phyloP scores from a whole-genome alignment of 2,113 vertebrate genomes.

The Xenus cinereus region DNA sequence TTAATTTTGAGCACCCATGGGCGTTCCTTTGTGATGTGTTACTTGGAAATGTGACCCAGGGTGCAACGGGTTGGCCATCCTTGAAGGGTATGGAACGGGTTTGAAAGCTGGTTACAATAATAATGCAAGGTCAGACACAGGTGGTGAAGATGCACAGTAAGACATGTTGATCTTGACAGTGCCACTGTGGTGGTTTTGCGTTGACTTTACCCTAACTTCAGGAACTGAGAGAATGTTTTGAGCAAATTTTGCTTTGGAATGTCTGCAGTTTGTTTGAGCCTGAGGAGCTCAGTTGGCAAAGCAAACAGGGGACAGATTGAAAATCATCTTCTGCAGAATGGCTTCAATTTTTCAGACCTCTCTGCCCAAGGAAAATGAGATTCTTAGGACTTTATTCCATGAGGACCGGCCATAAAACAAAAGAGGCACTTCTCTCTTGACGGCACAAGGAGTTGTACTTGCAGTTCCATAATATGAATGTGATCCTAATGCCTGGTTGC shows the following conservation, averaged over 20 bases:
- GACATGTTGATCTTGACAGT: background rate
- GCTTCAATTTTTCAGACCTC: background rate
- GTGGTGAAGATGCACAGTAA: background rate
- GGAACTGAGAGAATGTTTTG: background rate
- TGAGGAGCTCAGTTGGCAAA: background rate
- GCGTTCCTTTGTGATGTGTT: background rate
- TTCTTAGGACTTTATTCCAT: background rate
- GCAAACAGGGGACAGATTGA: background rate
- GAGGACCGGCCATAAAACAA: background rate
- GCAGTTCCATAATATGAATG: background rate
- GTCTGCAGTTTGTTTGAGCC: background rate
- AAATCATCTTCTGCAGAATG: background rate
- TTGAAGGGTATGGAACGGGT: background rate
- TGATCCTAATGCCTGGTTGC: background rate
- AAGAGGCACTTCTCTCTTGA: background rate
- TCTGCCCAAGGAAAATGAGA: background rate
- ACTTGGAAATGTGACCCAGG: background rate
- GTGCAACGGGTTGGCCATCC: background rate
- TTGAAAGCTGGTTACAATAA: background rate
- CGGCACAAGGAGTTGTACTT: background rate
- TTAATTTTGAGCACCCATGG: background rate
- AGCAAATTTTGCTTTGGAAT: background rate
- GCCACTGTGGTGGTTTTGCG: background rate
- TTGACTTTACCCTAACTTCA: background rate
- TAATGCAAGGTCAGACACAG: background rate